Evolutionary conservation across 1,140 invertebrate genomes (phyloP), one percentile per base, ranked within the genome.

Genomic region (Triops cancriformis): DNA sequence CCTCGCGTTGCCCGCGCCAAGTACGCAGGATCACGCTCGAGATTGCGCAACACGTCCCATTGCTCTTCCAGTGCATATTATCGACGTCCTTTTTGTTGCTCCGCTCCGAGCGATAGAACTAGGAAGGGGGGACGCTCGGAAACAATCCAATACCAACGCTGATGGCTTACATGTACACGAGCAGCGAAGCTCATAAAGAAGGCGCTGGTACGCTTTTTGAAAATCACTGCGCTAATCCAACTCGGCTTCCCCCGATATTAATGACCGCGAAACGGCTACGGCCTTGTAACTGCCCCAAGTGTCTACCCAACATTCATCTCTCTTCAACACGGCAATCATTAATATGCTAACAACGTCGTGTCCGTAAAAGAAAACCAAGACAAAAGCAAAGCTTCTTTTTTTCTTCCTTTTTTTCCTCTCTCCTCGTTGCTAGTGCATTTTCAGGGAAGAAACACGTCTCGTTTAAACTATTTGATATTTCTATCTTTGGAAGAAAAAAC

Each of bases 321-420:
- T 64, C 23, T 23, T 64, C 23, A 23, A 64, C 51, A 64, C 14
- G 14, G 23, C 18, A 23, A 14, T 64, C 51, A 64, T 64, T 64
- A 64, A 64, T 64, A 64, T 64, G 51, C 51, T n/a, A 64, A 64
- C 51, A 64, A 23, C n/a, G 51, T 64, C 51, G 18, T 64, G 51
- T 64, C 23, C 51, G 14, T n/a, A 23, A 64, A 45, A 64, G 51
- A 64, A 64, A 64, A 23, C 14, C 51, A 64, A 64, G 23, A 64
- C 14, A 23, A 23, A 64, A 64, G 23, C 45, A 23, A n/a, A 9
- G 14, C 51, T 64, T 64, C 51, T 10, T 64, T 64, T 23, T 64
- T 9, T 64, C 14, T 3, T 1, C 14, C 51, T 64, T 64, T 64
- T 64, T 64, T 64, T 23, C n/a, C 18, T 64, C 18, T 64, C 14